phyloP scores from a whole-genome alignment of 2,113 vertebrate species.

The Carlito syrichta region DNA sequence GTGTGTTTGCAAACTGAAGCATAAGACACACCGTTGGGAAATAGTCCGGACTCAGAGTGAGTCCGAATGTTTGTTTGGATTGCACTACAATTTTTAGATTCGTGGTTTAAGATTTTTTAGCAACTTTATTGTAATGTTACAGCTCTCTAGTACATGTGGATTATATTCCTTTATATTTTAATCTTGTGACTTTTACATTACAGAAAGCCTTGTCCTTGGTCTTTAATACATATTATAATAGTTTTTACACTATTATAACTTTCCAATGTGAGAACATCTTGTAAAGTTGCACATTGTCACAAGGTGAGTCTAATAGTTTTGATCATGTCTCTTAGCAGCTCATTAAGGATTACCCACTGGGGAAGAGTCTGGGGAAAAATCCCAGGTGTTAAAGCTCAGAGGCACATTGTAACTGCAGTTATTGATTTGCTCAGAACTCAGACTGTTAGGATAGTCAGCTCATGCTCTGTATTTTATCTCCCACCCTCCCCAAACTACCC shows the following conservation, averaged over 20 bases:
- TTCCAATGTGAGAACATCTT: slow-evolving; percentile 3
- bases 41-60: not conserved
- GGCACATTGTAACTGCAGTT: not conserved
- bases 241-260: slow-evolving; percentile 9
- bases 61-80: slow-evolving; percentile 13
- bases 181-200: slow-evolving; percentile 1
- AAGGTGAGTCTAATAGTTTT: slow-evolving; percentile 11
- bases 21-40: not conserved
- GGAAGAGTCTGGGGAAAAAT: not conserved
- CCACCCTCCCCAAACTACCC: not conserved
- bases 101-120: not conserved
- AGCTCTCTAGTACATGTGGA: not conserved
- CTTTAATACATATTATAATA: not conserved
- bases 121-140: not conserved
- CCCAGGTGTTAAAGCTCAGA: not conserved
- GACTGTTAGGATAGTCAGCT: not conserved
- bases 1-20: not conserved
- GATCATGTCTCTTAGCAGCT: not conserved
- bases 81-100: slow-evolving; percentile 26
- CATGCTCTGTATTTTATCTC: not conserved
- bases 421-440: not conserved
- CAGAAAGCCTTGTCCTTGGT: slow-evolving; percentile 28
- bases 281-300: not conserved
- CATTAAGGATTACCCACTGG: not conserved
- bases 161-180: not conserved